A percentile compares a stretch with the other conserved stretches of the same genome.
phyloP scores from a whole-genome alignment of 2,888 invertebrate genomes.

The Schrankia costaestrigalis region DNA sequence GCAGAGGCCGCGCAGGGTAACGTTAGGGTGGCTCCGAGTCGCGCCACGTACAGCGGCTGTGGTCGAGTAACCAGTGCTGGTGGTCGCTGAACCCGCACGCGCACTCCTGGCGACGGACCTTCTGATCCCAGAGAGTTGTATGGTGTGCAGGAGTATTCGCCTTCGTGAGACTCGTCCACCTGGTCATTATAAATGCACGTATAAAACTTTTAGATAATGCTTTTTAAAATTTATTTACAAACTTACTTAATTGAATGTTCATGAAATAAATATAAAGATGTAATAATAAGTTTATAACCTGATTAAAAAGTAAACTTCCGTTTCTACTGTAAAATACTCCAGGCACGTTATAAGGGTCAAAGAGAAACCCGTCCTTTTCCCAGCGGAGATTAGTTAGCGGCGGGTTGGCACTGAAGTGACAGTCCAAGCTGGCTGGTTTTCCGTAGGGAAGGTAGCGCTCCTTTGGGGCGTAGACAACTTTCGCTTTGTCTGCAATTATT shows the following conservation, averaged over 20 bases:
- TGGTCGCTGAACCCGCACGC: conserved; percentile 91
- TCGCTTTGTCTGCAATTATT: conserved; percentile 92
- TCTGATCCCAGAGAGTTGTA: conserved; percentile 93
- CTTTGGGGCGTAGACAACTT: conserved; percentile 92
- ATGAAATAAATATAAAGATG: not conserved
- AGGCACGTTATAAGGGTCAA: conserved; percentile 93
- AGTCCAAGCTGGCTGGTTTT: conserved; percentile 90
- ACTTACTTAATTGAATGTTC: not conserved
- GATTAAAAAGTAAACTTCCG: conserved; percentile 90
- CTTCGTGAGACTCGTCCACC: conserved; percentile 92
- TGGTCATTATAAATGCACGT: too few species aligned
- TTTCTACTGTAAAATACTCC: conserved; percentile 92
- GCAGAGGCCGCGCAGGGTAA: conserved; percentile 91
- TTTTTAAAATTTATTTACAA: not conserved
- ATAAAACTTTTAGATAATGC: too few species aligned
- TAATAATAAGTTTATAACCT: conserved; percentile 49
- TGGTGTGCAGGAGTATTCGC: conserved; percentile 94
- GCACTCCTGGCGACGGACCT: conserved; percentile 91
- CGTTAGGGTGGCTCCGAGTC: conserved; percentile 88
- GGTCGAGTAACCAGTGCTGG: conserved; percentile 91
- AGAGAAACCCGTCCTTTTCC: conserved; percentile 95
- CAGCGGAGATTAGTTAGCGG: conserved; percentile 93
- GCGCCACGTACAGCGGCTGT: conserved; percentile 90
- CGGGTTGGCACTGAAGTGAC: conserved; percentile 95
- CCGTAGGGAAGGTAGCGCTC: conserved; percentile 92